phyloP scores from a whole-genome alignment of 2,797 vertebrate genomes.

The Falco berigora region DNA sequence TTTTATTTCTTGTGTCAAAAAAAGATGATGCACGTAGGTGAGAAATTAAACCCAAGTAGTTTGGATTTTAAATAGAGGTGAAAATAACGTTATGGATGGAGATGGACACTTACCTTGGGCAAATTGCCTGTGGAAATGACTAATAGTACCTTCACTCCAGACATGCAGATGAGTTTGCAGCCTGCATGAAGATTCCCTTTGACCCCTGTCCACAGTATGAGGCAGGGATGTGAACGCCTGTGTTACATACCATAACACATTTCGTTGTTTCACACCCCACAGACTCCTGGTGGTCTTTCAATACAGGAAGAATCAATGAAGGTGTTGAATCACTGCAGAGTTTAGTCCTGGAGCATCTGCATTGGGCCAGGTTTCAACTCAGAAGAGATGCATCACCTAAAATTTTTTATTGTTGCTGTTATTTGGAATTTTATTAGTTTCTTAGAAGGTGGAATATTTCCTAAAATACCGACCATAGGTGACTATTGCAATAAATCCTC shows the following conservation, averaged over 20 bases:
- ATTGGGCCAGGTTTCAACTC: not conserved
- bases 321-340: not conserved
- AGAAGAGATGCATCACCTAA: not conserved
- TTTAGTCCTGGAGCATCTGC: not conserved
- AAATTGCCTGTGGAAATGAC: not conserved
- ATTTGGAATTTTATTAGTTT: not conserved
- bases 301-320: not conserved
- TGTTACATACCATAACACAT: not conserved
- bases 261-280: not conserved
- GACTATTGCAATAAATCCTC: not conserved
- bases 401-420: not conserved
- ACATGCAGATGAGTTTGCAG: not conserved
- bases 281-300: not conserved
- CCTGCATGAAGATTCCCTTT: not conserved
- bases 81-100: not conserved
- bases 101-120: not conserved
- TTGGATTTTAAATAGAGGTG: not conserved
- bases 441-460: not conserved
- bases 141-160: not conserved
- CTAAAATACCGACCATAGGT: not conserved
- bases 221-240: not conserved
- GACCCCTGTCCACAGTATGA: not conserved
- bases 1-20: not conserved
- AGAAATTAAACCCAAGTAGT: not conserved
- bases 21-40: not conserved